phyloP scores from a whole-genome alignment of 2,888 invertebrate genomes.

The Cabera pusaria region DNA sequence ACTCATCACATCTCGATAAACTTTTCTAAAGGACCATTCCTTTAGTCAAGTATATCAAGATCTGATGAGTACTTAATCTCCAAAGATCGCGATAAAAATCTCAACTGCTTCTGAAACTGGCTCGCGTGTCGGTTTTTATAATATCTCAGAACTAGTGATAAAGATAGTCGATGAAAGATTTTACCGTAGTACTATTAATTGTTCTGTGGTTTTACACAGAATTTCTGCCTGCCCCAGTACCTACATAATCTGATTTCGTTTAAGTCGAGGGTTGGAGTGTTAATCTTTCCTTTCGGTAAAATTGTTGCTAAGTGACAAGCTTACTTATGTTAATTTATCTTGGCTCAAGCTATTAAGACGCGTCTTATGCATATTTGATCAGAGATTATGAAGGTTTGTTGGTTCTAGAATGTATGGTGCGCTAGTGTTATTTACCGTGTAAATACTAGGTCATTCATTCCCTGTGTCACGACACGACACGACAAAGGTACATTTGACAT shows the following conservation, averaged over 20 bases:
- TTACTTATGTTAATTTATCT: slow-evolving; percentile 24
- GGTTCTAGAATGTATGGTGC: slow-evolving; percentile 21
- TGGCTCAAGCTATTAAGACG: slow-evolving; percentile 16
- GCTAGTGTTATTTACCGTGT: slow-evolving; percentile 33
- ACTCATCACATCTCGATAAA: too few relatives aligned
- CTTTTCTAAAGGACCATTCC: too few relatives aligned
- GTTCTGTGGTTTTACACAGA: too few relatives aligned
- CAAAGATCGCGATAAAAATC: too few relatives aligned
- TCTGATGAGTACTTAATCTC: too few relatives aligned
- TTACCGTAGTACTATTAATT: too few relatives aligned
- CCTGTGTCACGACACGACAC: slow-evolving; percentile 54
- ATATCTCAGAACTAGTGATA: too few relatives aligned
- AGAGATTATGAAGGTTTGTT: slow-evolving; percentile 24
- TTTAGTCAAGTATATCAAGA: too few relatives aligned
- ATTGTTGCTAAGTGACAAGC: slow-evolving; percentile 23
- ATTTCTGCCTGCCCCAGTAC: slow-evolving; percentile 11
- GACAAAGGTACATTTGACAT: slow-evolving; percentile 52
- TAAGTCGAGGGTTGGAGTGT: slow-evolving; percentile 13
- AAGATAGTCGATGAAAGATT: neutral
- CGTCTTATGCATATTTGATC: slow-evolving; percentile 28
- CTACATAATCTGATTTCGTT: slow-evolving; percentile 17
- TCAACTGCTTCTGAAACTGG: too few relatives aligned
- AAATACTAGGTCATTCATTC: slow-evolving; percentile 45
- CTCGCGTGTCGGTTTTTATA: too few relatives aligned
- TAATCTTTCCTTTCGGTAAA: slow-evolving; percentile 17